Conservation (phyloP, 2,113 vertebrate genomes). For the Sylvilagus bachmani region DNA sequence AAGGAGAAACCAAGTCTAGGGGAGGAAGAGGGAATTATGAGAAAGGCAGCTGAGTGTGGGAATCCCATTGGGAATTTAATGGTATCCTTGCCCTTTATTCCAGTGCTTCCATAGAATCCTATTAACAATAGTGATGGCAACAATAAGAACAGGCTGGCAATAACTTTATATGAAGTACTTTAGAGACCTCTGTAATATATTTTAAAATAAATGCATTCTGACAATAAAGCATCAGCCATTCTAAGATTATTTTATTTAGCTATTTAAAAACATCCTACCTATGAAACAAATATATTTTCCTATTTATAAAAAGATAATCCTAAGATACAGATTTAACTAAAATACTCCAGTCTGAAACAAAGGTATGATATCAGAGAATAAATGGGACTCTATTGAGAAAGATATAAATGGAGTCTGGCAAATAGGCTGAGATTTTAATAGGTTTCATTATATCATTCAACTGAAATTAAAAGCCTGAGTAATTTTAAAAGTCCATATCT, state of each 20-base stretch:
- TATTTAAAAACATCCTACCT: slow-evolving; percentile 41
- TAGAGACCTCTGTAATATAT: neutral
- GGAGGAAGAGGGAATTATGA: neutral
- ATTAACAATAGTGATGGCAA: neutral
- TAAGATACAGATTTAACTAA: neutral
- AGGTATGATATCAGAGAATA: slow-evolving; percentile 64
- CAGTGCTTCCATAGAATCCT: neutral
- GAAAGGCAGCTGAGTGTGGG: neutral
- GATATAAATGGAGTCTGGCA: slow-evolving; percentile 56
- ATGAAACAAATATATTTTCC: slow-evolving; percentile 48
- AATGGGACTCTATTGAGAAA: slow-evolving; percentile 38
- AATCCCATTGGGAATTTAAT: neutral
- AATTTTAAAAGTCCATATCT: neutral
- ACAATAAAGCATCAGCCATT: neutral
- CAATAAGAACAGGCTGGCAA: neutral
- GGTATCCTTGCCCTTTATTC: neutral
- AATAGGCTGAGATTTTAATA: slow-evolving; percentile 64
- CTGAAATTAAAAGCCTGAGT: slow-evolving; percentile 64
- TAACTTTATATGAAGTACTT: slow-evolving; percentile 35
- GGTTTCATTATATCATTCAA: slow-evolving; percentile 53
- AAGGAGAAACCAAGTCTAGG: neutral
- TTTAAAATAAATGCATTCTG: slow-evolving; percentile 60
- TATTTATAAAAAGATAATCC: slow-evolving; percentile 45
- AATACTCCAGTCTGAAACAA: slow-evolving; percentile 67
- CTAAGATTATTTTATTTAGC: slow-evolving; percentile 59